Evolutionary conservation across 2,888 invertebrate species (phyloP).

Genomic region (Hydrotaea cyrtoneurina): DNA sequence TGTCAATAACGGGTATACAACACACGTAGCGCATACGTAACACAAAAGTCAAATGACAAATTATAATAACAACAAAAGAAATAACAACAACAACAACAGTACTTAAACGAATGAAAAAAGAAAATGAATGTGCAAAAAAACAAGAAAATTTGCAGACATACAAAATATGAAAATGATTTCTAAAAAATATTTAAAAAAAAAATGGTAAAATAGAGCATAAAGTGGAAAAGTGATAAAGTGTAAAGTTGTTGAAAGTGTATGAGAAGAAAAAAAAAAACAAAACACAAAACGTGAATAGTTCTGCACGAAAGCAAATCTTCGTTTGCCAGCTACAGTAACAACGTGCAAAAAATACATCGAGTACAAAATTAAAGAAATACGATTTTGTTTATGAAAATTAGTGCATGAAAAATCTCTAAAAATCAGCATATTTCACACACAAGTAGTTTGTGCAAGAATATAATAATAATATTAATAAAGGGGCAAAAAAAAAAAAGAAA

Average conservation of each 20-base stretch:
- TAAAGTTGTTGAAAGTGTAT: not conserved
- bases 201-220: not conserved
- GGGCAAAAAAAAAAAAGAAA: not conserved
- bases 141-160: not conserved
- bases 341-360: not conserved
- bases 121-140: constrained; percentile 1
- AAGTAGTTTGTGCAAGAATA: not conserved
- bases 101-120: not conserved
- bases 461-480: too few relatives aligned
- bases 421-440: not conserved
- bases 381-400: not conserved
- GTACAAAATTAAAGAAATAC: not conserved
- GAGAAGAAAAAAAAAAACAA: not conserved
- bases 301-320: not conserved
- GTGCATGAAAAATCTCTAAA: not conserved
- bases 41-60: constrained; percentile 17
- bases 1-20: constrained; percentile 63
- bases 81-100: constrained; percentile 14
- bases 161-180: not conserved
- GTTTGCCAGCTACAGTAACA: not conserved
- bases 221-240: not conserved
- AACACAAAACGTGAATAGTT: not conserved
- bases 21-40: constrained; percentile 61
- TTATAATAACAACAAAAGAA: constrained; percentile 5
- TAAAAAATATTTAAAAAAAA: not conserved